Conservation (phyloP, 2,888 invertebrate species). For the Drosophila tanythrix region DNA sequence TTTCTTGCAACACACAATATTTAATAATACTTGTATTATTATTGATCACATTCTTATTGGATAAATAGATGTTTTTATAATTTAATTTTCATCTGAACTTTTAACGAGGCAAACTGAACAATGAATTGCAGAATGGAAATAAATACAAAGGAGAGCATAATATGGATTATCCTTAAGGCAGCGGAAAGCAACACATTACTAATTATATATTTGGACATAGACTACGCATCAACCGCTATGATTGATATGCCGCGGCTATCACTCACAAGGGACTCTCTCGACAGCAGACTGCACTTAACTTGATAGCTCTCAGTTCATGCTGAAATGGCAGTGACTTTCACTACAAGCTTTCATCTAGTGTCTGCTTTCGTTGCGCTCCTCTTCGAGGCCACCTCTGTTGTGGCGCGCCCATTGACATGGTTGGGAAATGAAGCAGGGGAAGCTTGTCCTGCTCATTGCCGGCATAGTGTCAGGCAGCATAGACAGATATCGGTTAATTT, state of each 20-base stretch:
- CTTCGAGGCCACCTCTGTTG: constrained; percentile 35
- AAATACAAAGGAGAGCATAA: not conserved
- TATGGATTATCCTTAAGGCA: not conserved
- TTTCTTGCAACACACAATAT: not conserved
- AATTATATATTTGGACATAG: constrained; percentile 25
- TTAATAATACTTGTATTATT: not conserved
- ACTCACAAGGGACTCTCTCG: constrained; percentile 5
- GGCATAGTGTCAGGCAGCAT: constrained; percentile 64
- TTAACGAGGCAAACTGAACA: not conserved
- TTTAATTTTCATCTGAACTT: not conserved
- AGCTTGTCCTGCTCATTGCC: constrained; percentile 17
- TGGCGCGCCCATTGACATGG: not conserved
- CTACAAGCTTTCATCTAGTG: constrained; percentile 13
- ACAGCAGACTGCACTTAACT: constrained; percentile 39
- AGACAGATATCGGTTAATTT: constrained; percentile 80
- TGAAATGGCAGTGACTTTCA: constrained; percentile 27
- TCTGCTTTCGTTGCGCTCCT: constrained; percentile 9
- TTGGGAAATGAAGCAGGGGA: constrained; percentile 1
- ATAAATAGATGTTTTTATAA: not conserved
- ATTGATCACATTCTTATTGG: not conserved
- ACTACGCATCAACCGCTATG: constrained; percentile 21
- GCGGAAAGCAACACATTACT: not conserved
- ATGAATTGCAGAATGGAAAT: not conserved
- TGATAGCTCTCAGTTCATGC: constrained; percentile 29
- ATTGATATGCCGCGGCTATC: constrained; percentile 31